phyloP scores from a whole-genome alignment of 2,797 vertebrate genomes.

The Channa striata region DNA sequence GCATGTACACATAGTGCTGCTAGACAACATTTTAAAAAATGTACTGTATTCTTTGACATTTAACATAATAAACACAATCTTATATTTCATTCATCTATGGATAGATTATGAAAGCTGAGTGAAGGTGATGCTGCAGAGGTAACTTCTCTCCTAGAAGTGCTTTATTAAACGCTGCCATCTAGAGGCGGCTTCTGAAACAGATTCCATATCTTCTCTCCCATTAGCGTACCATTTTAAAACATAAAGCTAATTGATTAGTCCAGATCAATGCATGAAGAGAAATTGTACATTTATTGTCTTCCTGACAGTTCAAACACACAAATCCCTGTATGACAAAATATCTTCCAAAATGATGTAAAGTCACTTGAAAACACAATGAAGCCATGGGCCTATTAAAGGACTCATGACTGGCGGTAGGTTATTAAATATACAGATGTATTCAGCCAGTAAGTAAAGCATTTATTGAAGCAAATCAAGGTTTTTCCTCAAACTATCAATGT shows the following conservation, averaged over 20 bases:
- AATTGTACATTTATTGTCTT: constrained; percentile 57
- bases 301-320: constrained; percentile 45
- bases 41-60: constrained; percentile 6
- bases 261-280: constrained; percentile 42
- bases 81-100: not conserved
- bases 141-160: constrained; percentile 18
- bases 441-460: constrained; percentile 61
- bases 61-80: constrained; percentile 11
- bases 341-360: constrained; percentile 43
- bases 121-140: constrained; percentile 45
- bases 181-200: constrained; percentile 43
- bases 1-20: constrained; percentile 67
- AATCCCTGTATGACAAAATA: constrained; percentile 61
- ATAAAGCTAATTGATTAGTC: constrained; percentile 18
- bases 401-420: constrained; percentile 33
- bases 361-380: constrained; percentile 52
- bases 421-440: constrained; percentile 56
- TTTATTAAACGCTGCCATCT: constrained; percentile 78
- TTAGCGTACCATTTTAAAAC: not conserved
- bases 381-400: constrained; percentile 45
- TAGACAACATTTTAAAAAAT: constrained; percentile 66
- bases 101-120: constrained; percentile 10
- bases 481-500: constrained; percentile 20
- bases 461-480: constrained; percentile 58
- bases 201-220: constrained; percentile 2